A percentile compares a stretch with the other conserved stretches of the same genome.
phyloP scores from a whole-genome alignment of 2,888 invertebrate species.

The Clunio marinus region DNA sequence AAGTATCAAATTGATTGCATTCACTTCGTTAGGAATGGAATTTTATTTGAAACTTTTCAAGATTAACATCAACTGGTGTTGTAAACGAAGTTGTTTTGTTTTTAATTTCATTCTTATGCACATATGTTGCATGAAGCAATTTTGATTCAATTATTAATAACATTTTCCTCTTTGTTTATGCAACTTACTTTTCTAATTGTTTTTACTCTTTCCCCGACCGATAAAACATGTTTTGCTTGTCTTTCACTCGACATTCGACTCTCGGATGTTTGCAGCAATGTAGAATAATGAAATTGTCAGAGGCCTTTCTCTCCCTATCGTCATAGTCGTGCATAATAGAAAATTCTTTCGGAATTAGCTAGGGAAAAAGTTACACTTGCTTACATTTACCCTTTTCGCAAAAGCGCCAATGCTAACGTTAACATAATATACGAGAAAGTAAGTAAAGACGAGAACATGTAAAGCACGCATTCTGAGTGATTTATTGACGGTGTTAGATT shows the following conservation, averaged over 20 bases:
- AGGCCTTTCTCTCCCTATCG: neutral
- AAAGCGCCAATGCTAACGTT: neutral
- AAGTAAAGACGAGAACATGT: neutral
- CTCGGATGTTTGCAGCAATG: conserved; percentile 1
- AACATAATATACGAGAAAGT: neutral
- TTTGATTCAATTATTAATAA: conserved; percentile 32
- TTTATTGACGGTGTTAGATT: conserved; percentile 39
- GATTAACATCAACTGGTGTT: no score
- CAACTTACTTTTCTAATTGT: conserved; percentile 34
- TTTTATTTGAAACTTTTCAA: no score
- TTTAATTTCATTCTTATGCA: no score
- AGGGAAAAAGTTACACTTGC: neutral
- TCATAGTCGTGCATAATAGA: neutral
- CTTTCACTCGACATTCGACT: no score
- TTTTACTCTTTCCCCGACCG: neutral
- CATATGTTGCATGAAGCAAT: conserved; percentile 32
- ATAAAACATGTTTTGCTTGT: no score
- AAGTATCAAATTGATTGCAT: neutral
- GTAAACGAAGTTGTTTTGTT: neutral
- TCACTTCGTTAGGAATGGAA: neutral
- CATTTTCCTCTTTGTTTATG: neutral
- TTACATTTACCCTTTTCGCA: neutral
- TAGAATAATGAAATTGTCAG: neutral
- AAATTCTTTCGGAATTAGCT: neutral
- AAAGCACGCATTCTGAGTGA: conserved; percentile 32